A percentile compares a stretch with the other conserved stretches of the same genome.
These are phyloP conservation scores for Melozone crissalis DNA, from an alignment of 2,113 vertebrate genomes.

Conservation along the genomic window DNA sequence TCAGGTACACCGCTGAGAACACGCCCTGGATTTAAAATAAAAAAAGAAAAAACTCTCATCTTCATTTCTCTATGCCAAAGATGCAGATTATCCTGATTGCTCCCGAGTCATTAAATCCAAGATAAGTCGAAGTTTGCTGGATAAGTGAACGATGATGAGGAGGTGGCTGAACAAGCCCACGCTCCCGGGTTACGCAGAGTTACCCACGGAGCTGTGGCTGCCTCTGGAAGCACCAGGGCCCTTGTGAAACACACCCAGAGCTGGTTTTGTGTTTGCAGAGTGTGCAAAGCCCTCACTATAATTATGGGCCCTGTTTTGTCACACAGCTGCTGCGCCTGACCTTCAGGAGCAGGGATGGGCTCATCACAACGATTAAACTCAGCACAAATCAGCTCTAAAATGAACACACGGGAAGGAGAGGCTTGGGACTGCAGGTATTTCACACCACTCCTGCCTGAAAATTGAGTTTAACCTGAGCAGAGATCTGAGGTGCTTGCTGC, in stretches of 20 bases:
- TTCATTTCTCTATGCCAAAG: background rate
- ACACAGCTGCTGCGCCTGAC: background rate
- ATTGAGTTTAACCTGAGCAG: fast-evolving
- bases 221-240: fast-evolving
- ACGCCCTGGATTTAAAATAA: background rate
- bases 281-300: fast-evolving
- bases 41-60: too few species aligned
- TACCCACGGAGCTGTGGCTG: background rate
- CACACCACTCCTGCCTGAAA: background rate
- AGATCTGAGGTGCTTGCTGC: background rate
- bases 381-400: background rate
- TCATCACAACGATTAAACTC: background rate
- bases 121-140: background rate
- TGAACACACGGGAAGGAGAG: fast-evolving
- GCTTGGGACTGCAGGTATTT: background rate
- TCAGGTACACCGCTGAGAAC: background rate
- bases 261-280: background rate
- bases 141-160: background rate
- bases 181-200: background rate
- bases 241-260: background rate
- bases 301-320: background rate
- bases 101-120: background rate
- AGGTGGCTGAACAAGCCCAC: background rate
- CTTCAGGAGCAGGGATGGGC: background rate
- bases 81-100: background rate